Evolutionary conservation across 1,140 invertebrate genomes (phyloP).

Genomic region (Belonocnema kinseyi): DNA sequence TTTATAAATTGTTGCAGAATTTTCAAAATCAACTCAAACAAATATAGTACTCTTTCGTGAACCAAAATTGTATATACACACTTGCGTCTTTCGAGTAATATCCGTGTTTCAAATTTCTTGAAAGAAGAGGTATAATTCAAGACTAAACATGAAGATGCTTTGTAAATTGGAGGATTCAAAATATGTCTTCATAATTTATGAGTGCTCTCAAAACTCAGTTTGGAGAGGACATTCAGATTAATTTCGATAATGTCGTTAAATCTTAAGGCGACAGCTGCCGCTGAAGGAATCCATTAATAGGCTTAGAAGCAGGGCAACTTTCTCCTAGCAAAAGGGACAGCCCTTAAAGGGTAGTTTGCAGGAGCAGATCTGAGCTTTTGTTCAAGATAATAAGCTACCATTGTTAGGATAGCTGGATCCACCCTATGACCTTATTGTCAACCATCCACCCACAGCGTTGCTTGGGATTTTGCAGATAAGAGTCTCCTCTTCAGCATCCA

Average conservation of each 20-base stretch:
- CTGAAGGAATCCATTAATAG: slow-evolving; percentile 71
- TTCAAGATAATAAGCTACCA: slow-evolving; percentile 70
- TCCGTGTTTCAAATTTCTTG: too few relatives aligned
- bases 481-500: slow-evolving; percentile 21
- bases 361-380: slow-evolving; percentile 64
- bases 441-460: slow-evolving; percentile 34
- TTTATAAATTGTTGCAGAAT: too few relatives aligned
- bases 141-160: too few relatives aligned
- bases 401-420: slow-evolving; percentile 65
- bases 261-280: slow-evolving; percentile 68
- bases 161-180: too few relatives aligned
- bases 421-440: slow-evolving; percentile 66
- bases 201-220: background rate
- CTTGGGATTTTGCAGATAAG: slow-evolving; percentile 45
- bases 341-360: slow-evolving; percentile 31
- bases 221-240: slow-evolving; percentile 49
- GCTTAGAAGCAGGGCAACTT: slow-evolving; percentile 57
- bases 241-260: slow-evolving; percentile 66
- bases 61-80: too few relatives aligned
- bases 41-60: too few relatives aligned
- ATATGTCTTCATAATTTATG: background rate
- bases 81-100: too few relatives aligned
- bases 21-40: too few relatives aligned
- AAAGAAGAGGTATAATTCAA: too few relatives aligned
- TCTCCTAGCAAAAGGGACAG: slow-evolving; percentile 49